Evolutionary conservation across 2,888 invertebrate species (phyloP).

Genomic region (Ormyrus thymus): DNA sequence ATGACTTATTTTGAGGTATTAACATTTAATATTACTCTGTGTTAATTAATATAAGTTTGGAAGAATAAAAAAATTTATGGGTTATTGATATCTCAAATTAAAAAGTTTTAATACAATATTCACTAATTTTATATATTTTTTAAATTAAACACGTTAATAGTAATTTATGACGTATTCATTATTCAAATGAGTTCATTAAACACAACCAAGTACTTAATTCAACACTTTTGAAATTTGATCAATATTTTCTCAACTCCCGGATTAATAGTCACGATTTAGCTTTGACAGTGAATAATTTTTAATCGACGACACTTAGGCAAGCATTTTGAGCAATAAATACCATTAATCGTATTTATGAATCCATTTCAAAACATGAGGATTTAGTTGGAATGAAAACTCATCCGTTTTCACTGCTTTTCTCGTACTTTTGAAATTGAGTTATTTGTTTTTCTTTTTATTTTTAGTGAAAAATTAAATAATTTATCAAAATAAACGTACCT

Average conservation of each 20-base stretch:
- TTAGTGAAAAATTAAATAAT: too few relatives aligned
- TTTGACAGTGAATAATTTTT: constrained; percentile 36
- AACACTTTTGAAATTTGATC: constrained; percentile 29
- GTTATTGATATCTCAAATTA: too few relatives aligned
- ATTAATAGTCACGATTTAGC: constrained; percentile 30
- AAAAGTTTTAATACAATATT: too few relatives aligned
- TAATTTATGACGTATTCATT: neutral
- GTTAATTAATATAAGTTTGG: too few relatives aligned
- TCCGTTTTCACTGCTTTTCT: neutral
- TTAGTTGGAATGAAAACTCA: constrained; percentile 3
- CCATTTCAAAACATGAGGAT: constrained; percentile 1
- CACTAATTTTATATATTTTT: too few relatives aligned
- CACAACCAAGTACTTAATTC: neutral
- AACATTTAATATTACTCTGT: too few relatives aligned
- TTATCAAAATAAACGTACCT: too few relatives aligned
- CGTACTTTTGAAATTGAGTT: too few relatives aligned
- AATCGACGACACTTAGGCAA: constrained; percentile 43
- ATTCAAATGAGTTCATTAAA: constrained; percentile 38
- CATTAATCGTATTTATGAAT: constrained; percentile 14
- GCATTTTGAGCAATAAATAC: constrained; percentile 2
- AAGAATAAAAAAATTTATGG: too few relatives aligned
- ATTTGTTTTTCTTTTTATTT: too few relatives aligned
- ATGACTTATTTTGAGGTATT: too few relatives aligned
- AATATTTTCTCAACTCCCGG: constrained; percentile 21
- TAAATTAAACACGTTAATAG: neutral